Percentiles rank a stretch among this genome's conserved stretches.
phyloP scores from a whole-genome alignment of 2,888 invertebrate genomes.

The Polydrusus tereticollis region DNA sequence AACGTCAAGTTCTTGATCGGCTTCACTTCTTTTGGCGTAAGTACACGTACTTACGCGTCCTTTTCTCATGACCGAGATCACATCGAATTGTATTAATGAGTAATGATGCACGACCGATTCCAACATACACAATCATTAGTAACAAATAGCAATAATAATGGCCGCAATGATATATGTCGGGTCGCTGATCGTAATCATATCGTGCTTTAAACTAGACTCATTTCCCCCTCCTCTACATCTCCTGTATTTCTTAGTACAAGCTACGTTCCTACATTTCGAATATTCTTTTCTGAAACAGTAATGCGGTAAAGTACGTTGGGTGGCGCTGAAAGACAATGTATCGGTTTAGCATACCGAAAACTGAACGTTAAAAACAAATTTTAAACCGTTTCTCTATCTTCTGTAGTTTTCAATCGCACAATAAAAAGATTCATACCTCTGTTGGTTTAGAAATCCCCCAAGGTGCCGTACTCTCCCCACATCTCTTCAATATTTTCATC shows the following conservation, averaged over 20 bases:
- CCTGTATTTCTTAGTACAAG: slow-evolving; percentile 2
- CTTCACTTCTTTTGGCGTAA: neutral
- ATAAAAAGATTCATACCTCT: too few relatives aligned
- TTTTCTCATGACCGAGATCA: slow-evolving; percentile 66
- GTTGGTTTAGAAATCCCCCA: too few relatives aligned
- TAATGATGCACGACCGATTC: slow-evolving; percentile 68
- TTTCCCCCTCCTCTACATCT: slow-evolving; percentile 29
- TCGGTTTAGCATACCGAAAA: too few relatives aligned
- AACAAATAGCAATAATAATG: slow-evolving; percentile 69
- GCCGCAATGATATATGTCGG: slow-evolving; percentile 68
- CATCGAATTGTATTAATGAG: slow-evolving; percentile 69
- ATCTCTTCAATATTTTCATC: too few relatives aligned
- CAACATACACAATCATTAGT: slow-evolving; percentile 69
- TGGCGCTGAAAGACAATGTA: too few relatives aligned
- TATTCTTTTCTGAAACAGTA: too few relatives aligned
- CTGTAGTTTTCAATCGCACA: too few relatives aligned
- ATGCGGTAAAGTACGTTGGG: too few relatives aligned
- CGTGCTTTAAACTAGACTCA: slow-evolving; percentile 55
- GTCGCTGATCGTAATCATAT: slow-evolving; percentile 64
- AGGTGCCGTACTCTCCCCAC: too few relatives aligned
- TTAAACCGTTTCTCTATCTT: too few relatives aligned
- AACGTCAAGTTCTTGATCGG: too few relatives aligned
- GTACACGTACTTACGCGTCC: slow-evolving; percentile 46
- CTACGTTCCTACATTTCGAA: slow-evolving; percentile 24
- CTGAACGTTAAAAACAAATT: too few relatives aligned